Conservation (phyloP, 2,113 vertebrate species). For the Colinus virginianus region DNA sequence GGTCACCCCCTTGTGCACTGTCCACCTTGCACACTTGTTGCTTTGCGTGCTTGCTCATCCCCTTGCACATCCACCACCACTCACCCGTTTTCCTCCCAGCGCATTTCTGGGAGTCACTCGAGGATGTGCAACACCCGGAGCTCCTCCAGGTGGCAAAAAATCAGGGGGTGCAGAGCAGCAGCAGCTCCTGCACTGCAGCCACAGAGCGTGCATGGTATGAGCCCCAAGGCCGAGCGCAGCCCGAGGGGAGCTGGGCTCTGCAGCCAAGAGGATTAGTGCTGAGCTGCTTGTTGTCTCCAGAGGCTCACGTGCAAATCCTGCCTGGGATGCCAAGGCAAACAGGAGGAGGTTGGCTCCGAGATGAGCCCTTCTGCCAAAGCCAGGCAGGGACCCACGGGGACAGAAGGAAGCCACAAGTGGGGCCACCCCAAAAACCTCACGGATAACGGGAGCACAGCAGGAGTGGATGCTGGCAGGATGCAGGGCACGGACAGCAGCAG, state of each 20-base stretch:
- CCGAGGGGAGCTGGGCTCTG: fast-evolving
- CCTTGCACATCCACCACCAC: not conserved
- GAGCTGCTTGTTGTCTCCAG: conserved; percentile 10
- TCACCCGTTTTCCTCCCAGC: not conserved
- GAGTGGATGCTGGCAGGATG: not conserved
- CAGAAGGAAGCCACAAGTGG: too few species aligned
- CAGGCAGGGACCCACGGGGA: not conserved
- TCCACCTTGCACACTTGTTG: not conserved
- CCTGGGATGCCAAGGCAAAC: conserved; percentile 17
- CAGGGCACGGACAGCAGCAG: not conserved
- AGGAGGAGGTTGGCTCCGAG: not conserved
- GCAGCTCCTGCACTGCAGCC: not conserved
- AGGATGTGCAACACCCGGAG: not conserved
- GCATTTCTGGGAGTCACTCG: not conserved
- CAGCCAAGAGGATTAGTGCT: not conserved
- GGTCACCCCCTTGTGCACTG: not conserved
- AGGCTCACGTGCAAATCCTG: conserved; percentile 3
- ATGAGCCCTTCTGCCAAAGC: not conserved
- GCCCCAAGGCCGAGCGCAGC: not conserved
- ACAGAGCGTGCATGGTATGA: not conserved
- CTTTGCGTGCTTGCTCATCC: not conserved
- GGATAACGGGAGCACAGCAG: not conserved
- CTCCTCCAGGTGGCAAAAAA: not conserved
- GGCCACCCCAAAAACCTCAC: not conserved
- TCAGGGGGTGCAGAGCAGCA: not conserved